Percentiles rank a stretch among this genome's conserved stretches.
These are phyloP conservation scores for Myoxocephalus aenaeus DNA, from an alignment of 2,797 vertebrate genomes.

Conservation along the genomic window DNA sequence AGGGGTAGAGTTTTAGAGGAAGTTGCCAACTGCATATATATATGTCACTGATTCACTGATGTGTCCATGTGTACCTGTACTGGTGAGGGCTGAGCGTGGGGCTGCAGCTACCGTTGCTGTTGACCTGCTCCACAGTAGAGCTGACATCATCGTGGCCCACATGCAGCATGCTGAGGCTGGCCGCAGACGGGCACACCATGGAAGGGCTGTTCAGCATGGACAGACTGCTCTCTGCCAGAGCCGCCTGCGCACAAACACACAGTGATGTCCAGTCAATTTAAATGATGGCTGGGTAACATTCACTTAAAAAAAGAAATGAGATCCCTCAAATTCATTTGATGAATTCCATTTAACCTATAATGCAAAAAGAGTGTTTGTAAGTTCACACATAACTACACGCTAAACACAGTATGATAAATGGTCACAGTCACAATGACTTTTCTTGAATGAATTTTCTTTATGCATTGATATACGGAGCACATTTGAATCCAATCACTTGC, in stretches of 20 bases:
- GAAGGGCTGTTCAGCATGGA: slow-evolving; percentile 93
- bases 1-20: neutral
- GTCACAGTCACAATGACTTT: neutral
- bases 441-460: slow-evolving; percentile 1
- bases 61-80: slow-evolving; percentile 87
- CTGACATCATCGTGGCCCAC: slow-evolving; percentile 96
- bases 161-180: slow-evolving; percentile 93
- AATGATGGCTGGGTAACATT: neutral
- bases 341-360: neutral
- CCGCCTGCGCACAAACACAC: slow-evolving; percentile 83
- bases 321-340: neutral
- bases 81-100: slow-evolving; percentile 96
- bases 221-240: slow-evolving; percentile 96
- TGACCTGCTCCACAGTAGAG: slow-evolving; percentile 96
- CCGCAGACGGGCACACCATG: slow-evolving; percentile 90
- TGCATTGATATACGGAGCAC: slow-evolving; percentile 4
- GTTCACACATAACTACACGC: neutral
- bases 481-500: slow-evolving; percentile 19
- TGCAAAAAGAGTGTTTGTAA: neutral
- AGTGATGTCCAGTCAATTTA: slow-evolving; percentile 16
- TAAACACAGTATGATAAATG: neutral
- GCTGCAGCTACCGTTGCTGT: slow-evolving; percentile 98
- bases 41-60: neutral
- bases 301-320: neutral
- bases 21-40: neutral